phyloP scores from a whole-genome alignment of 2,113 vertebrate genomes.

The Stigmatopora nigra region DNA sequence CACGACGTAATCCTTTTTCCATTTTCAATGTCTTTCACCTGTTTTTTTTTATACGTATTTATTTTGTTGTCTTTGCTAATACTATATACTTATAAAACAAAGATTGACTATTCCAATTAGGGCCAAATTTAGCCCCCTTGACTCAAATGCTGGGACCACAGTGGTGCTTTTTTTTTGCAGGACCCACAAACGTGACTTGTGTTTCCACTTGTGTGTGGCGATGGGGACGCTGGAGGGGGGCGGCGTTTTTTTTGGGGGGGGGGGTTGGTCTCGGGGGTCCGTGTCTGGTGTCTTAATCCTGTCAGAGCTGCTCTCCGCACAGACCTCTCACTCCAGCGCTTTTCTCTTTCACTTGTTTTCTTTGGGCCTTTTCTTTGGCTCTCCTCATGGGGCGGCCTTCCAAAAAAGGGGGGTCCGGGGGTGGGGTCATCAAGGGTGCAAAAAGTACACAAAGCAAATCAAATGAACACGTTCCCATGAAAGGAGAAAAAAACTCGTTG shows the following conservation, averaged over 20 bases:
- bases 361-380: neutral
- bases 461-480: neutral
- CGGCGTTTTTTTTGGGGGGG: neutral
- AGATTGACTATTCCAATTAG: too few relatives aligned
- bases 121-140: too few relatives aligned
- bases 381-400: neutral
- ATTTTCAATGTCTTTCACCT: too few relatives aligned
- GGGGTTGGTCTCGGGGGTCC: neutral
- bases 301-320: slow-evolving; percentile 69
- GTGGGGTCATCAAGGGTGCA: neutral
- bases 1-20: too few relatives aligned
- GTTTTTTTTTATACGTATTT: too few relatives aligned
- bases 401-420: neutral
- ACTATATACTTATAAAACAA: too few relatives aligned
- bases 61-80: too few relatives aligned
- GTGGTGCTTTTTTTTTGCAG: too few relatives aligned
- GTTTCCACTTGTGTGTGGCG: neutral
- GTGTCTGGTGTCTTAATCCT: slow-evolving; percentile 80
- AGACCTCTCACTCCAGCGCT: slow-evolving; percentile 53
- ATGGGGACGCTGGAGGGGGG: neutral
- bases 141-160: too few relatives aligned
- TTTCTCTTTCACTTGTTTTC: slow-evolving; percentile 2
- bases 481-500: neutral
- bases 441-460: neutral
- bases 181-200: neutral